These are phyloP conservation scores for Tupiocoris notatus DNA, from an alignment of 2,888 invertebrate species.

Conservation along the genomic window DNA sequence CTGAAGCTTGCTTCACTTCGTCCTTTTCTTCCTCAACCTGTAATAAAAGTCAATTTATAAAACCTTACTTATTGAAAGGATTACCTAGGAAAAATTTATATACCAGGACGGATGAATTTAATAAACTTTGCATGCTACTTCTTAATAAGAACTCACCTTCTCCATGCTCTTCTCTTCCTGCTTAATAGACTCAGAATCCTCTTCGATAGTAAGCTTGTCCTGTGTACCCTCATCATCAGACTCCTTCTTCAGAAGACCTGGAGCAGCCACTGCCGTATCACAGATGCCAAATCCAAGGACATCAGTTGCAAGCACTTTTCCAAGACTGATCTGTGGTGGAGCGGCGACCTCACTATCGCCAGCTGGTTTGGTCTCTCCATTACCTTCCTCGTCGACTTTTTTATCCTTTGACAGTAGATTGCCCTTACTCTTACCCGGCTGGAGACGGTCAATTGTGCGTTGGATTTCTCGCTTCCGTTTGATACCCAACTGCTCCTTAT, in stretches of 20 bases:
- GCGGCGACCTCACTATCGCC: constrained; percentile 56
- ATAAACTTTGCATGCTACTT: too few relatives aligned
- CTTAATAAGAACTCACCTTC: too few relatives aligned
- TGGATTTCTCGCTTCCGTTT: constrained; percentile 69
- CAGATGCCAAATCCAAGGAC: constrained; percentile 62
- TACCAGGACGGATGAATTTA: too few relatives aligned
- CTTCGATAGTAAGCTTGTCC: constrained; percentile 47
- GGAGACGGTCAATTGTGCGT: constrained; percentile 77
- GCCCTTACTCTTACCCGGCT: constrained; percentile 85
- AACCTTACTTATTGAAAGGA: too few relatives aligned
- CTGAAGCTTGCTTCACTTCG: constrained; percentile 45
- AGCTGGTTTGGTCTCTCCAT: constrained; percentile 38
- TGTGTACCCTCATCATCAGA: constrained; percentile 48
- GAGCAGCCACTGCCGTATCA: constrained; percentile 38
- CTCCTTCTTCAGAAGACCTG: constrained; percentile 44
- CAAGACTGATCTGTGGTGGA: constrained; percentile 79
- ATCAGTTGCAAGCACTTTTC: constrained; percentile 76
- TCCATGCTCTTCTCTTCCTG: constrained; percentile 48
- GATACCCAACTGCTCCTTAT: constrained; percentile 53
- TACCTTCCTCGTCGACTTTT: constrained; percentile 16
- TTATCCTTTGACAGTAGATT: constrained; percentile 68
- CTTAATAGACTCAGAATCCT: constrained; percentile 50
- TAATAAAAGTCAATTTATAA: constrained; percentile 28
- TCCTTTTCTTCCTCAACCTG: constrained; percentile 49
- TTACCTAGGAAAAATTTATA: too few relatives aligned